Base-by-base conservation (phyloP, 1,140 invertebrate genomes). In the Heliconius congener region DNA sequence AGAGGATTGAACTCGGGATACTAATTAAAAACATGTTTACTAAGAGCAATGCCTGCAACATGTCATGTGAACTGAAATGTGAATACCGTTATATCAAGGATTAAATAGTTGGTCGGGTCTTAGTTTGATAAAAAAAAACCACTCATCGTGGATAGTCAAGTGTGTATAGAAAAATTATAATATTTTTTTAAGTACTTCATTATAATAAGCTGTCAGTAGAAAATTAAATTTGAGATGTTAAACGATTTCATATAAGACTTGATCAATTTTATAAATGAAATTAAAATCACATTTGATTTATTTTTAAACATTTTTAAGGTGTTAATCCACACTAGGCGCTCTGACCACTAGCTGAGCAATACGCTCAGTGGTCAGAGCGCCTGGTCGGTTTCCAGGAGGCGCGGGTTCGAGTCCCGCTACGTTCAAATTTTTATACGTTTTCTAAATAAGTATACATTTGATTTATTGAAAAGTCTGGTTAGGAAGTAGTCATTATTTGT, bases 21-120 rank as follows among this genome's bases (percentile, higher is more conserved):
- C 27, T 13, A 66, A 66, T 27, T 66, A 66, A 66, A 66, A 66
- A 66, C 60, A 66, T 66, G 27, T 66, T 66, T 57, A 57, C 60
- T 11, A 30, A 66, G 60, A 66, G 9, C 60, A 66, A 66, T 30
- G 60, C 60, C 60, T 66, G 60, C 60, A 66, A 66, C 9, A 30
- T 66, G 60, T 66, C 60, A 66, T 27, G 60, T 66, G 23, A 66
- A 66, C 27, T 66, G 27, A 66, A 66, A 66, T 66, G 60, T 66
- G 27, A 66, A 16, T 66, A 66, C 60, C 60, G 60, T 66, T 66
- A 66, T n/a, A 66, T 66, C 23, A 30, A 30, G 60, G 60, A 66
- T 66, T 66, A 23, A 60, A 66, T 66, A 66, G 60, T 30, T 13
- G 13, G 23, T 66, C 60, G 23, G 27, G 60, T 66, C 16, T 66